Base-by-base conservation (phyloP, 2,797 vertebrate genomes). In the Coluber constrictor region DNA sequence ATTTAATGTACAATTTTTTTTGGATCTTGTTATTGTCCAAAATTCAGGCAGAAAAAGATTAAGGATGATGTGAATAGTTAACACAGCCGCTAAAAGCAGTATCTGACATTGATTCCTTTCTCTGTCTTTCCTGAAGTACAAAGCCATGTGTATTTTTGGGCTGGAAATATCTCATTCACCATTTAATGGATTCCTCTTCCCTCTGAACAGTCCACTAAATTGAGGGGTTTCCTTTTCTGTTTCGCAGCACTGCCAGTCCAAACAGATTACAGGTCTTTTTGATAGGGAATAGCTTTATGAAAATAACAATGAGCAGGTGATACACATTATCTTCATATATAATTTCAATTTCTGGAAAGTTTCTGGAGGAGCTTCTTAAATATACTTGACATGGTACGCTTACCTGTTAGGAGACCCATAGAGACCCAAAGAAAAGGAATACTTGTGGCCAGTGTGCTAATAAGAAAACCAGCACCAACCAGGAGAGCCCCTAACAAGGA, bases 331-430 rank as follows among this genome's bases (percentile, higher is more conserved):
- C 3, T 89, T 9, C n/a, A 12, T 37, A 18, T 56, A 56, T 23
- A 5, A n/a, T 47, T n/a, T 43, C 13, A 37, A 18, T 60, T 20
- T 23, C 56, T 5, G 0, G 88, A n/a, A 61, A 51, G 20, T 87
- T 56, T 56, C 20, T 89, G 3, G 27, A 27, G 18, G 13, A 37
- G 1, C 29, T 86, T 51, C 4, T 89, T 23, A 4, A 0, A 2
- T 47, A 0, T 56, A 1, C 0, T 6, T 9, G 5, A 25, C 11
- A 0, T 66, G 54, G 57, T 51, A 13, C 12, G 97, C 99, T 98
- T 93, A 99, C 99, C 99, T 86, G 98, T 98, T 60, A 99, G 96
- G 25, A 98, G 57, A 93, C 99, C 99, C 98, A 99, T 99, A 96
- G 98, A 99, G 95, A 98, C 23, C 95, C 98, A 99, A 93, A 99